A percentile compares a stretch with the other conserved stretches of the same genome.
Conservation (phyloP, 2,797 vertebrate genomes). For the Pseudomugil tenellus region DNA sequence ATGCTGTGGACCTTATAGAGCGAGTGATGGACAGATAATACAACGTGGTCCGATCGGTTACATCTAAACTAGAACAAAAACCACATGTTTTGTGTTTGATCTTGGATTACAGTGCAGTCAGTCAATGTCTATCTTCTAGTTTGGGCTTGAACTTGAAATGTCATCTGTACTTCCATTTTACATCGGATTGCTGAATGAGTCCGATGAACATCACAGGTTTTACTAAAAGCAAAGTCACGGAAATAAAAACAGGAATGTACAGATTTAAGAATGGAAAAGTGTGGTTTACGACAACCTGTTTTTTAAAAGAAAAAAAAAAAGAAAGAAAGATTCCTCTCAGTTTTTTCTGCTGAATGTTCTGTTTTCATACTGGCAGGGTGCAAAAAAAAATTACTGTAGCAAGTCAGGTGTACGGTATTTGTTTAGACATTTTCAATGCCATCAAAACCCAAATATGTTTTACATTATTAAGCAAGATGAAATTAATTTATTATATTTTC, state of each 20-base stretch:
- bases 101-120: not conserved
- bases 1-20: slow-evolving; percentile 37
- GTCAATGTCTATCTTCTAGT: not conserved
- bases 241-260: too few relatives aligned
- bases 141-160: not conserved
- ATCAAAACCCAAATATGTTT: slow-evolving; percentile 9
- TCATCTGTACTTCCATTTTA: not conserved
- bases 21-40: slow-evolving; percentile 57
- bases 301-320: too few relatives aligned
- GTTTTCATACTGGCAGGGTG: not conserved
- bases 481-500: not conserved
- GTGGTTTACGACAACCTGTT: too few relatives aligned
- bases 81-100: slow-evolving; percentile 14
- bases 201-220: not conserved
- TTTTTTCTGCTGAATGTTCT: not conserved
- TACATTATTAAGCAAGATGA: not conserved
- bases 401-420: not conserved
- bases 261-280: too few relatives aligned
- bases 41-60: slow-evolving; percentile 13
- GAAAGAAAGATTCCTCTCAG: not conserved
- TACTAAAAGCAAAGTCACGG: not conserved
- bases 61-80: slow-evolving; percentile 24
- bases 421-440: slow-evolving; percentile 9
- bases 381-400: slow-evolving; percentile 15
- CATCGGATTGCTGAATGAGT: not conserved